phyloP scores from a whole-genome alignment of 2,113 vertebrate genomes.

The Tenrec ecaudatus region DNA sequence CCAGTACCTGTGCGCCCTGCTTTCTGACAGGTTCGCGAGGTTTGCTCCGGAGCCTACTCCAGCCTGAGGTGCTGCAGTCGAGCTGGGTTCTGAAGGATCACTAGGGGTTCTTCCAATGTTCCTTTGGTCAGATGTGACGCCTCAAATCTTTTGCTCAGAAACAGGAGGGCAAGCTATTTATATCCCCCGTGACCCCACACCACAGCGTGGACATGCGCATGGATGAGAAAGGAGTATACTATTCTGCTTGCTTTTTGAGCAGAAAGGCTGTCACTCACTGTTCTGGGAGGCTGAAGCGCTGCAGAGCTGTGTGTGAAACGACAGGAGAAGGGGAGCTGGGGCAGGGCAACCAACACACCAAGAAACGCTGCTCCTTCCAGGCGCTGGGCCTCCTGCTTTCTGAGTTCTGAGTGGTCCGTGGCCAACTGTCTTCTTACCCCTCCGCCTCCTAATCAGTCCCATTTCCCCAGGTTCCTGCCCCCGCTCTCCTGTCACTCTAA shows the following conservation, averaged over 20 bases:
- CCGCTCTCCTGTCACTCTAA: slow-evolving; percentile 44
- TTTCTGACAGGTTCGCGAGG: too few relatives aligned
- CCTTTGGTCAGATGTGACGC: not conserved
- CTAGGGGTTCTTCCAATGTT: not conserved
- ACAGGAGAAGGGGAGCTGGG: too few relatives aligned
- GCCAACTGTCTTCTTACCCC: slow-evolving; percentile 39
- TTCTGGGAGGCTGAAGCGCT: not conserved
- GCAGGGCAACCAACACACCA: too few relatives aligned
- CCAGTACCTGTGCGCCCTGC: too few relatives aligned
- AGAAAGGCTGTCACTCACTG: not conserved
- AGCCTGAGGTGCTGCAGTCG: too few relatives aligned
- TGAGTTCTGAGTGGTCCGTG: slow-evolving; percentile 52
- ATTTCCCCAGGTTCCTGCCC: slow-evolving; percentile 50
- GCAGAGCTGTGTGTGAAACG: not conserved
- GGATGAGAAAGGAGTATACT: not conserved
- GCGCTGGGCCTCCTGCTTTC: slow-evolving; percentile 21
- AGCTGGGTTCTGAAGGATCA: not conserved
- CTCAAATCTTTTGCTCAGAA: not conserved
- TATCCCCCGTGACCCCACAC: not conserved
- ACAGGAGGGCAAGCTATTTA: not conserved
- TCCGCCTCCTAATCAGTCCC: slow-evolving; percentile 50
- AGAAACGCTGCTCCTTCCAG: not conserved
- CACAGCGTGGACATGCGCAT: too few relatives aligned
- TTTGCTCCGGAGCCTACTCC: too few relatives aligned
- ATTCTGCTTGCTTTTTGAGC: slow-evolving; percentile 28